Evolutionary conservation across 2,888 invertebrate genomes (phyloP).

Genomic region (Drosophila mayaguana): DNA sequence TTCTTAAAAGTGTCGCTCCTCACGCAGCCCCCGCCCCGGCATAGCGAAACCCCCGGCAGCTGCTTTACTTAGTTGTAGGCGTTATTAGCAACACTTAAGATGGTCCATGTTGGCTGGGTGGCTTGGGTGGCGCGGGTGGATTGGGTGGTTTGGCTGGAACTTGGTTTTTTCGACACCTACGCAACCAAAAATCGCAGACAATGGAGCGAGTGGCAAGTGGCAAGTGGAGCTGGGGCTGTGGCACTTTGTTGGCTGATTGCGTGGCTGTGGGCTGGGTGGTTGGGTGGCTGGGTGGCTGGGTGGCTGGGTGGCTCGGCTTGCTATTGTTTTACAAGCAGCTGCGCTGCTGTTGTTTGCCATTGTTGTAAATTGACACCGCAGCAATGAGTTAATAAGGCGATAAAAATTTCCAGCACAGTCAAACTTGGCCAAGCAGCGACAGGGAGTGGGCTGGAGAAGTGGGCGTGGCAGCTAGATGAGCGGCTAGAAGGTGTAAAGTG

Average conservation of each 20-base stretch:
- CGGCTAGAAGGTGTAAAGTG: background rate
- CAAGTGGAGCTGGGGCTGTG: slow-evolving; percentile 7
- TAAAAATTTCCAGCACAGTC: slow-evolving; percentile 59
- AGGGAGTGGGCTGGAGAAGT: too few species aligned
- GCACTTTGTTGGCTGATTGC: slow-evolving; percentile 25
- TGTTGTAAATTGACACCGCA: slow-evolving; percentile 83
- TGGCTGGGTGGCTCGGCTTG: slow-evolving; percentile 32
- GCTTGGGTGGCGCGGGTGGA: background rate
- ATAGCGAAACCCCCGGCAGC: slow-evolving; percentile 50
- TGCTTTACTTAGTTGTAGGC: slow-evolving; percentile 76
- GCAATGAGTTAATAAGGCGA: slow-evolving; percentile 84
- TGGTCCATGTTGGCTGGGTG: slow-evolving; percentile 8
- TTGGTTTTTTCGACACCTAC: slow-evolving; percentile 64
- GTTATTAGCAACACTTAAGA: slow-evolving; percentile 79
- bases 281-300: background rate
- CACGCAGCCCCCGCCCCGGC: background rate
- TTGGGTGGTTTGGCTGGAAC: slow-evolving; percentile 12
- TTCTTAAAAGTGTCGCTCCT: slow-evolving; percentile 72
- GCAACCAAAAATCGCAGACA: slow-evolving; percentile 59
- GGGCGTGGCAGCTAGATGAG: background rate
- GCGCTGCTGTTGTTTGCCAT: slow-evolving; percentile 43
- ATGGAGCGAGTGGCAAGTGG: slow-evolving; percentile 29
- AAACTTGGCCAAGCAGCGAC: slow-evolving; percentile 4
- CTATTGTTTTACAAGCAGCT: slow-evolving; percentile 60
- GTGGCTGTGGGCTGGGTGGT: background rate